These are phyloP conservation scores for Cynopterus brachyotis DNA, from an alignment of 2,113 vertebrate species.

Conservation along the genomic window DNA sequence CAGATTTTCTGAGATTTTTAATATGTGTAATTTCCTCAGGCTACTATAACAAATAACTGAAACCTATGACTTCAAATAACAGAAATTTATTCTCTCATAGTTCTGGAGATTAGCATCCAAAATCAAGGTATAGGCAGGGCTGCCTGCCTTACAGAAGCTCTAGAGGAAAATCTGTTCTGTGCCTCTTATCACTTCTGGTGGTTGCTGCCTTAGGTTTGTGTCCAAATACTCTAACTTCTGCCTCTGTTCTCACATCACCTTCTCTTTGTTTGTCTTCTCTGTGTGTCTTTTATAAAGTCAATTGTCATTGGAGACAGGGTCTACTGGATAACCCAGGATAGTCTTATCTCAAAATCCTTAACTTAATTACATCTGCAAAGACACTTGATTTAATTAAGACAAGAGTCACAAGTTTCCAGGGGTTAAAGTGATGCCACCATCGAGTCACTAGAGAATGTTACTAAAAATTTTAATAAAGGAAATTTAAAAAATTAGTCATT, in stretches of 20 bases:
- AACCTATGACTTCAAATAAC: not conserved
- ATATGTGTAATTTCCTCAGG: not conserved
- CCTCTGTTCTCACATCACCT: not conserved
- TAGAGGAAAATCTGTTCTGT: not conserved
- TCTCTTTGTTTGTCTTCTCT: not conserved
- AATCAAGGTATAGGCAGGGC: not conserved
- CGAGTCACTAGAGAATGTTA: not conserved
- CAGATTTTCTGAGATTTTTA: not conserved
- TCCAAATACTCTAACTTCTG: not conserved
- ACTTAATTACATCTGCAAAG: not conserved
- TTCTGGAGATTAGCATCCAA: not conserved
- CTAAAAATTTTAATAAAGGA: not conserved
- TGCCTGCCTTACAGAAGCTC: accelerated
- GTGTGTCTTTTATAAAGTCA: not conserved
- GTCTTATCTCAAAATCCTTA: not conserved
- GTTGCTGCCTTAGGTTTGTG: not conserved
- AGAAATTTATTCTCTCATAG: not conserved
- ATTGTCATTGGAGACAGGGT: not conserved
- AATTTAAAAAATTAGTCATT: not conserved
- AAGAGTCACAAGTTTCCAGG: not conserved
- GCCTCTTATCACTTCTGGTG: not conserved
- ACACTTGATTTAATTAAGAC: not conserved
- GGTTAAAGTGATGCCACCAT: not conserved
- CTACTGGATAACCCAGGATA: not conserved
- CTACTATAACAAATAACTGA: not conserved